Evolutionary conservation across 2,888 invertebrate genomes (phyloP).

Genomic region (Drosophila histrio): DNA sequence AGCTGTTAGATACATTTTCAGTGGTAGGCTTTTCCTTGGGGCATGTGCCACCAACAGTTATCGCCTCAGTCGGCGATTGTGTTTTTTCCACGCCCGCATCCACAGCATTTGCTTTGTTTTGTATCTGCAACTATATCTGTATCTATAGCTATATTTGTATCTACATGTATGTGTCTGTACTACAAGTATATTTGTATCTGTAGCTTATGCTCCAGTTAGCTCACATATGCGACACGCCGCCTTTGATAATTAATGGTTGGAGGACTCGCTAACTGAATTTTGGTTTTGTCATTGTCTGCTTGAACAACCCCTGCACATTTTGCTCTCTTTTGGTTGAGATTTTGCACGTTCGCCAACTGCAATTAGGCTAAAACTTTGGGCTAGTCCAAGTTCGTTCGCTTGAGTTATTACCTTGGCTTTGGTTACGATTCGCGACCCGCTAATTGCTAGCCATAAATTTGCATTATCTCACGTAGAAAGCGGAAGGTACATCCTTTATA

Average conservation of each 20-base stretch:
- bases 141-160: conserved; percentile 6
- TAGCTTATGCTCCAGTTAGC: conserved; percentile 27
- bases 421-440: conserved; percentile 72
- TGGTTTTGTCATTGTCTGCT: conserved; percentile 49
- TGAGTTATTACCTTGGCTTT: conserved; percentile 70
- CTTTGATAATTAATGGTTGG: conserved; percentile 70
- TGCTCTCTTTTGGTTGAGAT: conserved; percentile 44
- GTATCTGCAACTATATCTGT: conserved; percentile 20
- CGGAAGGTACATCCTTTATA: conserved; percentile 43
- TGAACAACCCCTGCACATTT: neutral
- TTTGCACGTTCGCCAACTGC: conserved; percentile 66
- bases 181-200: neutral
- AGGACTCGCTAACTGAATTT: conserved; percentile 72
- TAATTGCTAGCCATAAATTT: conserved; percentile 78
- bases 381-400: conserved; percentile 58
- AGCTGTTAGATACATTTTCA: conserved; percentile 47
- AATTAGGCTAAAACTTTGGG: conserved; percentile 62
- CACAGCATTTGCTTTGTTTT: conserved; percentile 12
- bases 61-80: conserved; percentile 19
- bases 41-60: conserved; percentile 52
- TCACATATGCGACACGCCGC: conserved; percentile 46
- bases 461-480: conserved; percentile 74
- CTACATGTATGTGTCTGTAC: neutral
- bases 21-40: conserved; percentile 19
- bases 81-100: conserved; percentile 22